Base-by-base conservation (phyloP, 2,113 vertebrate genomes). In the Labrus mixtus region DNA sequence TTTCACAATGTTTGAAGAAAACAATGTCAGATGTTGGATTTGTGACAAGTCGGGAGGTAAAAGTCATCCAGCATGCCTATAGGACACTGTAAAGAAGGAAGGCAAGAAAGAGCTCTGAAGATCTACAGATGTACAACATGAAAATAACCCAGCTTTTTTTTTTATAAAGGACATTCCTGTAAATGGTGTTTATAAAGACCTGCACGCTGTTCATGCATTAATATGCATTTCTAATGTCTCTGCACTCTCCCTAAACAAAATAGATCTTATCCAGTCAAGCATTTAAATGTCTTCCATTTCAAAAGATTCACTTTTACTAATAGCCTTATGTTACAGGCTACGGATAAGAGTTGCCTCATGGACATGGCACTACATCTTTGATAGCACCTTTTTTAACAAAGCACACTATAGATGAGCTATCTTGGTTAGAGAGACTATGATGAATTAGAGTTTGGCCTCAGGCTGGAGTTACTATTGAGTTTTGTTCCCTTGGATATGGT, bases 211-310 rank as follows among this genome's bases (percentile, higher is more conserved):
- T 83, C 8, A 74, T 84, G 59, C 76, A 81, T 75, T 72, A 17
- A 77, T 60, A 33, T 63, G 45, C 66, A 63, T 85, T 84, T 85
- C 55, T 76, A 60, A 74, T 50, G 23, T 73, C 15, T 83, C 37
- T 45, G 84, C 58, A 64, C 59, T 77, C 36, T 56, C 41, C 41
- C 53, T 20, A 0, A 87, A 79, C 83, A 87, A 89, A 89, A 87
- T 51, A 33, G 62, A 58, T 69, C 22, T 73, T 53, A 45, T 39
- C 68, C 66, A 45, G 16, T 77, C 56, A 61, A 87, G 80, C 59
- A 84, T 86, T 77, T 66, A 74, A 74, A 68, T 46, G 88, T 92
- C 90, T 90, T 92, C 88, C 90, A 89, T 78, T 82, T 86, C 19
- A 83, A 73, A 74, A 73, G 74, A 59, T 69, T 78, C 20, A 56